phyloP scores from a whole-genome alignment of 2,797 vertebrate genomes.

The Sorex maritimensis region DNA sequence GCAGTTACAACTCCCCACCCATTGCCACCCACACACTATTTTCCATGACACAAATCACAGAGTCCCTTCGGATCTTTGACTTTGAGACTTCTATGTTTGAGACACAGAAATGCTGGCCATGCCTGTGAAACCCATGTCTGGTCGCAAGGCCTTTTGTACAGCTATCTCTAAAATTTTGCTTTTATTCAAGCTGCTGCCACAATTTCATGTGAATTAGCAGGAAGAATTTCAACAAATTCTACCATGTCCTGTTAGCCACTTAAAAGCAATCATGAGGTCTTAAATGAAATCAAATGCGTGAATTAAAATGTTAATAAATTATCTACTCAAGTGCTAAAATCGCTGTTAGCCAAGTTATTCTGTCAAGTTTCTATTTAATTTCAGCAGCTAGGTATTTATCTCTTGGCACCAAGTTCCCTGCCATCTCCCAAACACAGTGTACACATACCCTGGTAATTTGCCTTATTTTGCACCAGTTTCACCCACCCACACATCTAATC shows the following conservation, averaged over 20 bases:
- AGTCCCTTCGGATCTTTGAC: neutral
- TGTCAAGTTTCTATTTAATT: slow-evolving; percentile 39
- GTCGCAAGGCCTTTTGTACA: neutral
- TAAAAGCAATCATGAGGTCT: slow-evolving; percentile 22
- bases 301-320: slow-evolving; percentile 50
- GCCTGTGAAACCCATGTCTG: neutral
- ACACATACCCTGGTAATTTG: neutral
- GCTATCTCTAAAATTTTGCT: neutral
- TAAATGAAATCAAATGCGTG: slow-evolving; percentile 42
- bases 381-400: neutral
- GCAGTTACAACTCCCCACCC: neutral
- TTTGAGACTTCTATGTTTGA: neutral
- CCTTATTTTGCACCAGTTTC: neutral
- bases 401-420: neutral
- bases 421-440: neutral
- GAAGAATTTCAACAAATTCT: neutral
- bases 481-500: neutral
- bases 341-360: neutral
- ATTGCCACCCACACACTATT: neutral
- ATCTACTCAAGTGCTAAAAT: slow-evolving; percentile 18
- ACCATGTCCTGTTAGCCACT: neutral
- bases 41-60: neutral
- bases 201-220: neutral
- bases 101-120: neutral
- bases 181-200: neutral